phyloP scores from a whole-genome alignment of 1,140 invertebrate genomes.

The Apolygus lucorum region DNA sequence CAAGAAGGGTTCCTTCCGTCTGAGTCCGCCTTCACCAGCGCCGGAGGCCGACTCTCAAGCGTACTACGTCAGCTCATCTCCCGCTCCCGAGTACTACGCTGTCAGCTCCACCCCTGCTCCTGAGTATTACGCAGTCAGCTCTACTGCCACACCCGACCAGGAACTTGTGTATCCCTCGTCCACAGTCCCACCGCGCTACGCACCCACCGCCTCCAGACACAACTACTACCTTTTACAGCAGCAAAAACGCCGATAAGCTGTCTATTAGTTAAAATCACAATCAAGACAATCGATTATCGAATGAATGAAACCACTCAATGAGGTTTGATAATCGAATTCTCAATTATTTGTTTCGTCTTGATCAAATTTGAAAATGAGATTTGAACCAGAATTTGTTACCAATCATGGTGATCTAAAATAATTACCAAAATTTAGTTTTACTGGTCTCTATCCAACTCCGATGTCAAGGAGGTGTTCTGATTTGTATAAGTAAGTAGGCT shows the following conservation, averaged over 20 bases:
- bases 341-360: too few species aligned
- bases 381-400: too few species aligned
- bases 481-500: too few species aligned
- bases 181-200: constrained; percentile 16
- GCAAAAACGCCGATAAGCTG: neutral
- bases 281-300: too few species aligned
- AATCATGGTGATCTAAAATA: too few species aligned
- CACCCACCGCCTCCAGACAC: neutral
- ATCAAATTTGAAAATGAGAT: too few species aligned
- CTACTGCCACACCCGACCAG: neutral
- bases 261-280: too few species aligned
- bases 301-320: too few species aligned
- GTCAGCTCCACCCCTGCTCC: constrained; percentile 12
- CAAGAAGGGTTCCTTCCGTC: neutral
- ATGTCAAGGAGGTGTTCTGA: too few species aligned
- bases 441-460: too few species aligned
- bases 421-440: too few species aligned
- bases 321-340: too few species aligned
- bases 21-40: neutral
- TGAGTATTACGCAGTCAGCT: constrained; percentile 7
- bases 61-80: constrained; percentile 3
- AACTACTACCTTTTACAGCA: constrained; percentile 11
- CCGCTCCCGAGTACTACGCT: neutral
- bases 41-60: neutral
- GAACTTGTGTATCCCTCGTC: constrained; percentile 13